These are phyloP conservation scores for Cheumatopsyche charites DNA, from an alignment of 1,140 invertebrate genomes.

Conservation along the genomic window DNA sequence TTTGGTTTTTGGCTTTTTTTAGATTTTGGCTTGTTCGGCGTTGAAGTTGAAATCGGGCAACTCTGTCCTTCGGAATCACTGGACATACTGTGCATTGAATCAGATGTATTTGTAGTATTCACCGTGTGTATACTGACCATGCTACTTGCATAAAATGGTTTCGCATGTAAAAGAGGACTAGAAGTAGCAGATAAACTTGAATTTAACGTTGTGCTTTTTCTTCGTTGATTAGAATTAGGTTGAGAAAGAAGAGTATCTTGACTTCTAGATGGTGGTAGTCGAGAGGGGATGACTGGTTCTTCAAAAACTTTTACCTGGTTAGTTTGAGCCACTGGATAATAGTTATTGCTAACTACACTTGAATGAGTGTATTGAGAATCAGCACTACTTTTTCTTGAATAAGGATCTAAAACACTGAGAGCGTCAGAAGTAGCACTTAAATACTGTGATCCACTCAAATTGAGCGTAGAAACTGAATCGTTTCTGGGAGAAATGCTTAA, in stretches of 20 bases:
- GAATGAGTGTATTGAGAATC: constrained; percentile 63
- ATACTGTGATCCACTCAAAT: constrained; percentile 61
- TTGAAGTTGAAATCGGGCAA: constrained; percentile 56
- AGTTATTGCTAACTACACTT: constrained; percentile 60
- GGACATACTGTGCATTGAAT: constrained; percentile 68
- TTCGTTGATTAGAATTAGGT: constrained; percentile 62
- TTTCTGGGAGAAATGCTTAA: constrained; percentile 63
- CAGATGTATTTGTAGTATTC: constrained; percentile 57
- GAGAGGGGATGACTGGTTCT: constrained; percentile 38
- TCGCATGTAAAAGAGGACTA: constrained; percentile 68
- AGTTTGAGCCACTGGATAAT: constrained; percentile 57
- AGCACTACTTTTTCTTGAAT: constrained; percentile 67
- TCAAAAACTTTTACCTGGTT: constrained; percentile 50
- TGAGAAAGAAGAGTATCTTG: constrained; percentile 73
- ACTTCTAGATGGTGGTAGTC: constrained; percentile 75
- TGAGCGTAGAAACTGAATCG: constrained; percentile 58
- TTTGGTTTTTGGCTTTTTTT: constrained; percentile 52
- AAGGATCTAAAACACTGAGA: constrained; percentile 55
- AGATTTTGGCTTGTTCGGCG: constrained; percentile 60
- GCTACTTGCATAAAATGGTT: constrained; percentile 65
- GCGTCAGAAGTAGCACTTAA: constrained; percentile 55
- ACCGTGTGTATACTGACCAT: constrained; percentile 66
- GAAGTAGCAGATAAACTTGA: constrained; percentile 69
- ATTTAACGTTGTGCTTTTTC: constrained; percentile 59
- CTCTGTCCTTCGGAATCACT: constrained; percentile 67